These are phyloP conservation scores for Campylomormyrus numenius DNA, from an alignment of 2,113 vertebrate species.

Conservation along the genomic window DNA sequence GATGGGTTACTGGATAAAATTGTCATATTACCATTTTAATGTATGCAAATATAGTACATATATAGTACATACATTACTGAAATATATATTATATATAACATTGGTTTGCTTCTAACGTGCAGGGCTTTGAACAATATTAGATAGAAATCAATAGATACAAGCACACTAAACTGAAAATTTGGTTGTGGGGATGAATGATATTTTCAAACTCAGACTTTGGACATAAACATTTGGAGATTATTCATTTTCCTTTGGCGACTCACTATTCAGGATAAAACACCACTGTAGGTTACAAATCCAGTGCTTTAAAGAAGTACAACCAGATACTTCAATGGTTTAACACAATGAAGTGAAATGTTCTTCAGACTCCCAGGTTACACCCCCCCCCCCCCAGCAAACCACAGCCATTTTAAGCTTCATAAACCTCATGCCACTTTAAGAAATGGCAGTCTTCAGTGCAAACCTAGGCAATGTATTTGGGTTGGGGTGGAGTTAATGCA, in stretches of 20 bases:
- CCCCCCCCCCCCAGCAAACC: background rate
- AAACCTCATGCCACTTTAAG: background rate
- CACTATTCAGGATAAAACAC: background rate
- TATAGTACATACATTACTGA: slow-evolving; percentile 15
- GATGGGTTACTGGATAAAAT: background rate
- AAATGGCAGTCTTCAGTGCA: background rate
- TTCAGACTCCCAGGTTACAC: background rate
- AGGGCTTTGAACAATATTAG: background rate
- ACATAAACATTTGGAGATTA: background rate
- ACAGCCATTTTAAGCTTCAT: background rate
- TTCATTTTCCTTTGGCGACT: background rate
- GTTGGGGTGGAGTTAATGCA: background rate
- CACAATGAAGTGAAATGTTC: background rate
- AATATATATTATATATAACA: slow-evolving; percentile 4
- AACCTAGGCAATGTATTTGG: background rate
- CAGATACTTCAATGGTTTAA: background rate
- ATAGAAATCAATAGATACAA: background rate
- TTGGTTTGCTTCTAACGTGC: background rate
- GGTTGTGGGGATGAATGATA: background rate
- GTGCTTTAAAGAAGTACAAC: background rate
- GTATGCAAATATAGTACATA: background rate
- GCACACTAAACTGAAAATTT: background rate
- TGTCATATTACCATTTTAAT: background rate
- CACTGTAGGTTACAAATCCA: background rate
- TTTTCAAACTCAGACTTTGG: background rate